phyloP scores from a whole-genome alignment of 2,113 vertebrate species.

The Fulmarus glacialis region DNA sequence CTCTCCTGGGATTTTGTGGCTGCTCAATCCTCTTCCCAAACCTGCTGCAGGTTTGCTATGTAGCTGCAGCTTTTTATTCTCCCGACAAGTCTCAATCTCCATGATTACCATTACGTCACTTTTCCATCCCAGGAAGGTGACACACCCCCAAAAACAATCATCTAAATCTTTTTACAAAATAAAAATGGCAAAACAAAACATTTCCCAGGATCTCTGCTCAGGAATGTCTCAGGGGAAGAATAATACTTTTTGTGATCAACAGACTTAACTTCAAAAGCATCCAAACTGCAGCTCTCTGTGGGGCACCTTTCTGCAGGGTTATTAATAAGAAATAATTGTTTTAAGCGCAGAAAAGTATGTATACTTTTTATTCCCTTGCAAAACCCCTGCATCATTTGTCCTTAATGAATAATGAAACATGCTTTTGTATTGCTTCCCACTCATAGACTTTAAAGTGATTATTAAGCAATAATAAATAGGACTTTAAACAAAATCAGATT shows the following conservation, averaged over 20 bases:
- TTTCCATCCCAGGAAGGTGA: background rate
- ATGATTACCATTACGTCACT: background rate
- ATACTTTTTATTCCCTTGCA: background rate
- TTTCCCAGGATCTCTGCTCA: background rate
- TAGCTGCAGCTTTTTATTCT: background rate
- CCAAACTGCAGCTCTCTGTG: background rate
- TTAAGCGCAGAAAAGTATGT: constrained; percentile 24
- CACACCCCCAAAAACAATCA: background rate
- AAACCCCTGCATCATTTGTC: background rate
- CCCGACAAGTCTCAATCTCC: background rate
- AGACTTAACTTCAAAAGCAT: constrained; percentile 22
- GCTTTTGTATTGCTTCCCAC: constrained; percentile 43
- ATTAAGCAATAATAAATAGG: constrained; percentile 14
- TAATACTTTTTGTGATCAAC: constrained; percentile 8
- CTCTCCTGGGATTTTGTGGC: background rate
- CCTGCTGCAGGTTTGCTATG: background rate
- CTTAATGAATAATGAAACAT: constrained; percentile 60
- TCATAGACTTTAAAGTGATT: background rate
- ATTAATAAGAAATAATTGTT: constrained; percentile 58
- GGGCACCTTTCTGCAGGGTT: constrained; percentile 25
- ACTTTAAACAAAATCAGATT: background rate
- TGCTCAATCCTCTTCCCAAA: background rate
- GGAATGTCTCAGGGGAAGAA: background rate
- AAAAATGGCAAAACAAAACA: background rate
- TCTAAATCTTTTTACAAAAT: background rate